phyloP scores from a whole-genome alignment of 2,888 invertebrate species.

The Globia sparganii region DNA sequence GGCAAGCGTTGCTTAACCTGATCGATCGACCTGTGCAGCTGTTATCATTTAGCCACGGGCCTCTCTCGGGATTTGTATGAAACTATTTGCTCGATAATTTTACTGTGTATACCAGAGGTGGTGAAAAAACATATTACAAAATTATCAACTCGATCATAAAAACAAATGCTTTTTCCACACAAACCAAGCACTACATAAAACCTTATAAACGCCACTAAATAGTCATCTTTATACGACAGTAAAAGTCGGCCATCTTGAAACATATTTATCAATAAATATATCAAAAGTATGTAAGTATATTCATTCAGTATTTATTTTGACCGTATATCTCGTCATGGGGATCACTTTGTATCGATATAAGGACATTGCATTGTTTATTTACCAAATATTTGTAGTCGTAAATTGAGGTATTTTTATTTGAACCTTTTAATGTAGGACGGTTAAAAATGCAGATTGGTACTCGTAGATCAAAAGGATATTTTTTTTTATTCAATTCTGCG shows the following conservation, averaged over 20 bases:
- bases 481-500: background rate
- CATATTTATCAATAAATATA: slow-evolving; percentile 85
- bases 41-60: too few species aligned
- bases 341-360: slow-evolving; percentile 56
- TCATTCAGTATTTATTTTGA: slow-evolving; percentile 57
- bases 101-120: background rate
- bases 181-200: slow-evolving; percentile 76
- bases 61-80: background rate
- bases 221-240: slow-evolving; percentile 85
- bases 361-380: slow-evolving; percentile 38
- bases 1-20: too few species aligned
- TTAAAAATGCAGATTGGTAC: background rate
- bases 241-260: slow-evolving; percentile 81
- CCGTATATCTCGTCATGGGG: slow-evolving; percentile 68
- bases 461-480: too few species aligned
- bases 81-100: background rate
- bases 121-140: fast-evolving
- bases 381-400: slow-evolving; percentile 18
- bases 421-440: background rate
- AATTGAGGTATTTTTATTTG: slow-evolving; percentile 6
- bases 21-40: too few species aligned
- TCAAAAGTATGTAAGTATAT: slow-evolving; percentile 71
- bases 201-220: slow-evolving; percentile 87
- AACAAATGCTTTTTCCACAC: slow-evolving; percentile 71
- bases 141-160: background rate